Evolutionary conservation across 2,888 invertebrate genomes (phyloP), one percentile per base, ranked within the genome.

Genomic region (Parthenolecanium corni): DNA sequence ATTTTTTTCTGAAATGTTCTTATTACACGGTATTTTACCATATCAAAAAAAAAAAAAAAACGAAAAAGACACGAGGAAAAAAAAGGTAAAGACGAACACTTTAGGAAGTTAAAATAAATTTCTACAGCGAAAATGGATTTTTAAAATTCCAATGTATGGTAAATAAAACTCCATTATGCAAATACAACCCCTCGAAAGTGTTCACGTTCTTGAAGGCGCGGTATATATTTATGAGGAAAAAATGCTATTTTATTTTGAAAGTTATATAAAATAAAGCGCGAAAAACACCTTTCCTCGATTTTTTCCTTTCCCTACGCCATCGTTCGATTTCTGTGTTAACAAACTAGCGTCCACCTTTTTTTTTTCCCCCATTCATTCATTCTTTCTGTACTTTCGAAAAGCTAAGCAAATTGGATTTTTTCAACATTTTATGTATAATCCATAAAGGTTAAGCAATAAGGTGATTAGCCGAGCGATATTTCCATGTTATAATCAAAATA

Each of bases 161-260:
- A 57, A 57, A 57, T 57, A 57, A 57, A 57, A 57, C 46, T 46
- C 57, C 57, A 57, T 57, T 57, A 57, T 57, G 57, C 57, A 57
- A 57, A 57, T 57, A 57, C 25, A 24, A 57, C 57, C 23, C n/a
- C 57, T 57, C 44, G 44, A 57, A 57, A 57, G 57, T 57, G 57
- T 57, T 57, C 44, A 31, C 44, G 44, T 44, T 57, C 16, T 57
- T 57, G 24, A 57, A 57, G 46, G 57, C 46, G 46, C 57, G 57
- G 24, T 57, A 57, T 57, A 57, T 57, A 57, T 57, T 57, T 57
- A 57, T 57, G 57, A 57, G 57, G 46, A 25, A 46, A n/a, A 57
- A 57, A 47, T 44, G 57, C 57, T 57, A 57, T 57, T 57, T 57
- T 46, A 57, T 46, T 57, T 57, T 47, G 25, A 18, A 57, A 57